Percentiles rank a stretch among this genome's conserved stretches.
Evolutionary conservation across 1,140 invertebrate genomes (phyloP).

Genomic region (Leptestheria dahalacensis): DNA sequence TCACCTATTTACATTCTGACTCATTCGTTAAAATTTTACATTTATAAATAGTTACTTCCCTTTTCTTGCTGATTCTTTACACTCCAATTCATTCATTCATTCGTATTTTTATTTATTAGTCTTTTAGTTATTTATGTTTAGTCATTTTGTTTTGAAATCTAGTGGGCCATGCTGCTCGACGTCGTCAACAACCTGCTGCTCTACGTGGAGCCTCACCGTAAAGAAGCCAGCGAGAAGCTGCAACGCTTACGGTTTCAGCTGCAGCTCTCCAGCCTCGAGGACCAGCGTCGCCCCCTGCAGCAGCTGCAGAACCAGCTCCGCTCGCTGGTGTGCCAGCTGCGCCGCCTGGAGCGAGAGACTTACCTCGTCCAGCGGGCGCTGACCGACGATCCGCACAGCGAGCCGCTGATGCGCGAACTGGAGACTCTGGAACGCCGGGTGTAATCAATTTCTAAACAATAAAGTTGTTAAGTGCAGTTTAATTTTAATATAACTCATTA

Average conservation of each 20-base stretch:
- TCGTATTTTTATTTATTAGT: too few relatives aligned
- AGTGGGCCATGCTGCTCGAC: conserved; percentile 92
- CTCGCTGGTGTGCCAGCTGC: conserved; percentile 55
- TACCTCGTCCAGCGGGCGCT: conserved; percentile 70
- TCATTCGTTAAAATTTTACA: too few relatives aligned
- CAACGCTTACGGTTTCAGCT: conserved; percentile 85
- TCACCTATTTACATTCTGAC: too few relatives aligned
- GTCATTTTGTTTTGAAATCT: conserved; percentile 22
- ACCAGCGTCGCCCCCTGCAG: conserved; percentile 81
- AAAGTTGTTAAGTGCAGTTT: too few relatives aligned
- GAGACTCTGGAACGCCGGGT: conserved; percentile 51
- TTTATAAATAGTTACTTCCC: too few relatives aligned
- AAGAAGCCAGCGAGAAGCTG: conserved; percentile 73
- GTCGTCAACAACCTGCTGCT: conserved; percentile 93
- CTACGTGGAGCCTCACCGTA: conserved; percentile 89
- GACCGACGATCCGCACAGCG: conserved; percentile 45
- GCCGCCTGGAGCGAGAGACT: conserved; percentile 75
- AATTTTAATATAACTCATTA: too few relatives aligned
- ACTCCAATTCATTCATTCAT: too few relatives aligned
- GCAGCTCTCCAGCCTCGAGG: conserved; percentile 73
- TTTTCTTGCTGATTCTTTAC: conserved; percentile 10
- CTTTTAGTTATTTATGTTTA: conserved; percentile 19
- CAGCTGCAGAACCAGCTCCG: conserved; percentile 72
- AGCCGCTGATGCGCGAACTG: conserved; percentile 46
- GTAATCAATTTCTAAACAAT: conserved; percentile 11